Evolutionary conservation across 1,140 invertebrate genomes (phyloP), one percentile per base, ranked within the genome.

Genomic region (Pararge aegeria): DNA sequence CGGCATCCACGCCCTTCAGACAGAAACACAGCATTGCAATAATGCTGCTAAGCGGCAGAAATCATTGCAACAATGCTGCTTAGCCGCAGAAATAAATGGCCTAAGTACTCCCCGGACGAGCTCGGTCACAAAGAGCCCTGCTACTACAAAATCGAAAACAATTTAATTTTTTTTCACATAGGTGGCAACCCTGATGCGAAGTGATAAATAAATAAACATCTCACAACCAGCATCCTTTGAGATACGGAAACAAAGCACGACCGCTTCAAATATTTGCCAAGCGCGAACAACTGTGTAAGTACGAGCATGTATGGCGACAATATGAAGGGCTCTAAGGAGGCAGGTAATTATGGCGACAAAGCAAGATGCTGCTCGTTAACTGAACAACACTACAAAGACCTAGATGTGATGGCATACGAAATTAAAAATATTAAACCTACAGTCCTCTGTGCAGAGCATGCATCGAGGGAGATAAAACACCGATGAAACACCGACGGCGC

Each of bases 221-320:
- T 30, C 55, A 24, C 57, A 59, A 46, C 49, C 51, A 52, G 49
- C 38, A 48, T 48, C 42, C 49, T 57, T 60, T 18, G 38, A 44
- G 34, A 21, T 51, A 30, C 52, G 60, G 53, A 55, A 34, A 62
- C 46, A 56, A 59, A 59, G 27, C 49, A 49, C 56, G 50, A 54
- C 62, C 55, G 38, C 56, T 30, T 51, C 56, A 64, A 64, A 64
- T 55, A 60, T 60, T 64, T 55, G 38, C 52, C 34, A 19, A 51
- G 46, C 44, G 53, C 29, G 38, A 42, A 51, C 56, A 60, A 64
- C 0, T 34, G 7, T 7, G 30, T 34, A 24, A 4, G 2, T 24
- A 24, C 24, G 7, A 24, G n/a, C 34, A 10, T 10, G 10, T 37
- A 37, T 12, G 34, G 30, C 37, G 56, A 44, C 55, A 18, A 16